Conservation (phyloP, 2,888 invertebrate species). For the Mactromeris polynyma region DNA sequence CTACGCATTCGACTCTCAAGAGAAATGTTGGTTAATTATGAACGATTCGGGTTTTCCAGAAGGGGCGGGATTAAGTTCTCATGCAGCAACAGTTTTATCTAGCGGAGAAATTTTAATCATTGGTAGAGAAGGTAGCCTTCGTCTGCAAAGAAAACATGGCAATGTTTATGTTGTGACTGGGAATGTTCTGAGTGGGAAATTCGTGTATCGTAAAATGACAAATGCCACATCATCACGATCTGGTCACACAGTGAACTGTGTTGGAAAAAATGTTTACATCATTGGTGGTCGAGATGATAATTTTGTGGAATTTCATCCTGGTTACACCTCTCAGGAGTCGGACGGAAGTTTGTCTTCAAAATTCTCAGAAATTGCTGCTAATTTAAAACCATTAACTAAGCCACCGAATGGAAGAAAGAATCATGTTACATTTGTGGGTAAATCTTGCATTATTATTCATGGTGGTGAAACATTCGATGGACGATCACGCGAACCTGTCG, state of each 20-base stretch:
- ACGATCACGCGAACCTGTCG: conserved; percentile 82
- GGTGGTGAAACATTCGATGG: conserved; percentile 87
- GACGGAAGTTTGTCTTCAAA: conserved; percentile 54
- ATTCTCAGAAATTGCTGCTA: conserved; percentile 59
- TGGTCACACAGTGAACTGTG: conserved; percentile 83
- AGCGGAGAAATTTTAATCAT: conserved; percentile 83
- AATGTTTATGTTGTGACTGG: conserved; percentile 83
- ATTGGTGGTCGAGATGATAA: conserved; percentile 85
- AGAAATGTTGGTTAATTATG: conserved; percentile 78
- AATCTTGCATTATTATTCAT: conserved; percentile 80
- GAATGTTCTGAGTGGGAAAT: conserved; percentile 72
- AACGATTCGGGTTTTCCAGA: conserved; percentile 82
- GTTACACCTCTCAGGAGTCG: conserved; percentile 55
- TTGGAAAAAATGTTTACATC: conserved; percentile 79
- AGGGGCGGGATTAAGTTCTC: conserved; percentile 86
- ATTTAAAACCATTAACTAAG: conserved; percentile 77
- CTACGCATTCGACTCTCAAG: conserved; percentile 81
- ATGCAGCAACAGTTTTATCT: conserved; percentile 81
- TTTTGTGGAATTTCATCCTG: conserved; percentile 79
- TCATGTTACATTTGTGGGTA: conserved; percentile 80
- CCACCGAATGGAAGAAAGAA: conserved; percentile 85
- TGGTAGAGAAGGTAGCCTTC: conserved; percentile 86
- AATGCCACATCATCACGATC: conserved; percentile 83
- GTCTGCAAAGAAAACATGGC: conserved; percentile 84
- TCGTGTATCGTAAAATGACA: conserved; percentile 79